Conservation (phyloP, 2,888 invertebrate genomes). For the Lymantria monacha region DNA sequence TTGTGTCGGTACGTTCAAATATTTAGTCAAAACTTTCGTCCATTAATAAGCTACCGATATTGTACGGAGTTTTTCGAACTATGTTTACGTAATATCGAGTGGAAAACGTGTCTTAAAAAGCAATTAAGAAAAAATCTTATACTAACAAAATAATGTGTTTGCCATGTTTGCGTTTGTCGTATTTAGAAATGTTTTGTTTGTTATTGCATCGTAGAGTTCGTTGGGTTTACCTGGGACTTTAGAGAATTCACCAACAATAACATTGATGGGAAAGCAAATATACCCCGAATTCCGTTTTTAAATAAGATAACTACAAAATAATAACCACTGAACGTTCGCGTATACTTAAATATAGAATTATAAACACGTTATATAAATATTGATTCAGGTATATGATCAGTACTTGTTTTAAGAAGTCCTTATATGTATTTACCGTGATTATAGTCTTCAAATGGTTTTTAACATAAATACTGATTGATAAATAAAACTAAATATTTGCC, state of each 20-base stretch:
- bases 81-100: conserved; percentile 63
- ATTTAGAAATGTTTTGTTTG: conserved; percentile 64
- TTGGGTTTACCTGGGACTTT: conserved; percentile 63
- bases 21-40: conserved; percentile 76
- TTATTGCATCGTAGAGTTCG: conserved; percentile 50
- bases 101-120: conserved; percentile 55
- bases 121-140: conserved; percentile 56
- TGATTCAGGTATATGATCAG: background rate
- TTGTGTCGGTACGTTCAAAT: conserved; percentile 69
- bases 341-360: conserved; percentile 34
- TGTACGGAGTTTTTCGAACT: conserved; percentile 57
- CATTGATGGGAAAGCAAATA: conserved; percentile 68
- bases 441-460: conserved; percentile 6
- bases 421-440: conserved; percentile 3
- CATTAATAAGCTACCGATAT: conserved; percentile 78
- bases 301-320: conserved; percentile 9
- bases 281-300: conserved; percentile 17
- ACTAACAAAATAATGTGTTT: conserved; percentile 57
- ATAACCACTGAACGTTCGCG: conserved; percentile 30
- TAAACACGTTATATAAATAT: conserved; percentile 8
- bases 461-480: conserved; percentile 8
- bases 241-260: conserved; percentile 66
- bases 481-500: conserved; percentile 7
- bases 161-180: conserved; percentile 52
- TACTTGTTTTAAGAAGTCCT: background rate